phyloP scores from a whole-genome alignment of 2,797 vertebrate species.

The Pseudopleuronectes americanus region DNA sequence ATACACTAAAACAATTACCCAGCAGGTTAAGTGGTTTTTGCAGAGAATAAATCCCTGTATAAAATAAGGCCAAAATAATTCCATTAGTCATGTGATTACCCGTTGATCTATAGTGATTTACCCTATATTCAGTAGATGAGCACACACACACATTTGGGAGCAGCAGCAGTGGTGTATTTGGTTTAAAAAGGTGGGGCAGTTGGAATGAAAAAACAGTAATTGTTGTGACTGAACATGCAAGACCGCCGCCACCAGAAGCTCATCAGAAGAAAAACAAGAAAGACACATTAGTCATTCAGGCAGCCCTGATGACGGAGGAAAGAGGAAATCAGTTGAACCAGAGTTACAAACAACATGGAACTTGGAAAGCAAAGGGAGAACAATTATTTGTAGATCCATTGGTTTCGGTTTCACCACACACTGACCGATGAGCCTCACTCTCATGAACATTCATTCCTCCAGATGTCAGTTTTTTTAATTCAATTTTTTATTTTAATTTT shows the following conservation, averaged over 20 bases:
- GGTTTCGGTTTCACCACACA: neutral
- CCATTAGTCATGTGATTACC: neutral
- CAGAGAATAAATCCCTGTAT: neutral
- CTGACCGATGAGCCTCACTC: neutral
- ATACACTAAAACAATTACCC: no score
- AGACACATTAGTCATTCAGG: neutral
- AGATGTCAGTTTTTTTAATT: neutral
- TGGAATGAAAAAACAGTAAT: neutral
- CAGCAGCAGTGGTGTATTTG: neutral
- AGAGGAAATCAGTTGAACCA: slow-evolving; percentile 2
- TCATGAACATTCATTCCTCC: neutral
- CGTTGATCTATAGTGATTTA: neutral
- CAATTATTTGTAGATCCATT: neutral
- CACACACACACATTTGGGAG: neutral
- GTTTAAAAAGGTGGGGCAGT: neutral
- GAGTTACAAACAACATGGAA: neutral
- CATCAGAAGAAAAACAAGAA: slow-evolving; percentile 1
- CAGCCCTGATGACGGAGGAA: neutral
- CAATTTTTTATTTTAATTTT: no score
- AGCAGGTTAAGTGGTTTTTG: no score
- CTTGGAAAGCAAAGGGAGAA: neutral
- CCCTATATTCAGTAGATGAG: neutral
- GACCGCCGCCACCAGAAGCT: neutral
- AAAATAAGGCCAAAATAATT: no score
- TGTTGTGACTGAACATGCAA: neutral